Evolutionary conservation across 2,113 vertebrate species (phyloP).

Genomic region (Hemibagrus wyckioides): DNA sequence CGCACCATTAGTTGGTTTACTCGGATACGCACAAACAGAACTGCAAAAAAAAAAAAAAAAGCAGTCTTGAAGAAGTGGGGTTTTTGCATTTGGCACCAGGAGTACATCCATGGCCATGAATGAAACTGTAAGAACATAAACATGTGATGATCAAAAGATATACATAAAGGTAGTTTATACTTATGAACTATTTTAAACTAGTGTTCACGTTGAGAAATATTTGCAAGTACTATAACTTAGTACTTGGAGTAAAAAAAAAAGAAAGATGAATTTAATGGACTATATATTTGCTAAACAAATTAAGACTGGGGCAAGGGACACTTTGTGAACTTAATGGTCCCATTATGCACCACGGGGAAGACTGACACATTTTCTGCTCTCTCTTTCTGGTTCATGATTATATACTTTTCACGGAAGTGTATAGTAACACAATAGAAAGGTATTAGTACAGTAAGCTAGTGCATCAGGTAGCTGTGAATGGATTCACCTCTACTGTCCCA

Average conservation of each 20-base stretch:
- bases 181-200: background rate
- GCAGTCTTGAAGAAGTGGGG: background rate
- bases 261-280: background rate
- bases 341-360: background rate
- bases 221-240: background rate
- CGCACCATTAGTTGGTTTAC: background rate
- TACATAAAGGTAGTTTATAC: background rate
- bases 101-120: background rate
- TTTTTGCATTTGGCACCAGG: background rate
- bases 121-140: background rate
- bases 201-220: background rate
- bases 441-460: background rate
- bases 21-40: background rate
- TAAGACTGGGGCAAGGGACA: background rate
- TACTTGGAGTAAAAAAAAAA: background rate
- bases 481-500: background rate
- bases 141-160: background rate
- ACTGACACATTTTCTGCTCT: too few relatives aligned
- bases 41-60: background rate
- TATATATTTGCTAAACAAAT: background rate
- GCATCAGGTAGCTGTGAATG: background rate
- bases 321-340: background rate
- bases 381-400: too few relatives aligned
- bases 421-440: background rate
- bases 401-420: background rate